These are phyloP conservation scores for Hydrotaea diabolus DNA, from an alignment of 2,888 invertebrate genomes.

Conservation along the genomic window DNA sequence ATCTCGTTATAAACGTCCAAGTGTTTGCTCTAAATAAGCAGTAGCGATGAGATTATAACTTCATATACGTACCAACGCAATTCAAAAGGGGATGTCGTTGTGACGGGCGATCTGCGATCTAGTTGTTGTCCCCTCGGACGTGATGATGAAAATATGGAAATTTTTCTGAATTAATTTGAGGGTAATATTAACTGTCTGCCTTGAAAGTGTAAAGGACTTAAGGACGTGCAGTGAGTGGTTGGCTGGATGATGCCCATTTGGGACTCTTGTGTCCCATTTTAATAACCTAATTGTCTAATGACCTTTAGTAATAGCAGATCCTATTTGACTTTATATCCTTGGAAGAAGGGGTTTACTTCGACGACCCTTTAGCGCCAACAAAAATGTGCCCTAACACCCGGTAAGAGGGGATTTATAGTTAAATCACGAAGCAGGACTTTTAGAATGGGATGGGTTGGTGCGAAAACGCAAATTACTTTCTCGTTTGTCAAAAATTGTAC, in stretches of 20 bases:
- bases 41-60: constrained; percentile 52
- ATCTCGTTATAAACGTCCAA: constrained; percentile 60
- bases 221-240: neutral
- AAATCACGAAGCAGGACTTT: neutral
- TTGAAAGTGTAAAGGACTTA: neutral
- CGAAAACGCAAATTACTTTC: constrained; percentile 3
- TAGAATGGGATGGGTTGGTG: neutral
- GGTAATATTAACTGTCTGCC: constrained; percentile 8
- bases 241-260: neutral
- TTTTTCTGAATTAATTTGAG: constrained; percentile 28
- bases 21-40: constrained; percentile 61
- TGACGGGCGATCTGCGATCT: neutral
- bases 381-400: neutral
- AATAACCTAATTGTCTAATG: constrained; percentile 36
- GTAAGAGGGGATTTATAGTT: constrained; percentile 1
- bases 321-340: constrained; percentile 6
- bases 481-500: constrained; percentile 5
- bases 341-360: too few relatives aligned
- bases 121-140: constrained; percentile 8
- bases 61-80: neutral
- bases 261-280: constrained; percentile 22
- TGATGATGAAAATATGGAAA: neutral
- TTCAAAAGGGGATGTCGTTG: neutral
- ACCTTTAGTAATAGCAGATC: constrained; percentile 23
- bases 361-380: too few relatives aligned